These are phyloP conservation scores for Brachypteracias leptosomus DNA, from an alignment of 2,113 vertebrate species.

Conservation along the genomic window DNA sequence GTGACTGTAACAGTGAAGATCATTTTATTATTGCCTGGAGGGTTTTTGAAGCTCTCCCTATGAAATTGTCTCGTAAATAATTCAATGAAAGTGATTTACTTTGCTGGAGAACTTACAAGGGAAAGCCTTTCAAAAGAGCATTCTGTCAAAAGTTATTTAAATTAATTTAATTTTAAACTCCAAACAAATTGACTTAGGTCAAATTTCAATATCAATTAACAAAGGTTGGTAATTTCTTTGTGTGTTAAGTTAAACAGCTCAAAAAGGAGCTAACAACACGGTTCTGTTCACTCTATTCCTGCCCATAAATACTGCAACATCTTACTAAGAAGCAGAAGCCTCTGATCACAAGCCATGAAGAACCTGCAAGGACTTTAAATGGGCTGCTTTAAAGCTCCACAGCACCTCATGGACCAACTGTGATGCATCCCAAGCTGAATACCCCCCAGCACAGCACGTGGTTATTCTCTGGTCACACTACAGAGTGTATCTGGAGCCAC, in stretches of 20 bases:
- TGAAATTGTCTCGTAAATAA: conserved; percentile 74
- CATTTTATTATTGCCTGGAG: conserved; percentile 72
- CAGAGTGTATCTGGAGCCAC: not conserved
- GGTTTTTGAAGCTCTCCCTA: conserved; percentile 70
- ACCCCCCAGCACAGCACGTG: not conserved
- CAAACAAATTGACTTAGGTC: conserved; percentile 58
- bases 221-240: not conserved
- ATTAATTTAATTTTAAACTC: conserved; percentile 58
- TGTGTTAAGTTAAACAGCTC: not conserved
- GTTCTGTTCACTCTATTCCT: not conserved
- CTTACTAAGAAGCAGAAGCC: not conserved
- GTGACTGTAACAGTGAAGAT: conserved; percentile 65
- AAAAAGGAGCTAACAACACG: not conserved
- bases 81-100: conserved; percentile 71
- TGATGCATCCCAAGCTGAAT: not conserved
- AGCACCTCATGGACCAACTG: not conserved
- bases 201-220: conserved; percentile 65
- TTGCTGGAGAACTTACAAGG: conserved; percentile 30
- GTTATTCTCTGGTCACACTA: not conserved
- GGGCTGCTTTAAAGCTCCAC: not conserved
- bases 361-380: not conserved
- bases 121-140: conserved; percentile 32
- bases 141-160: conserved; percentile 61
- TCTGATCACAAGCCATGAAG: not conserved
- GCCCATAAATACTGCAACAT: not conserved